Base-by-base conservation (phyloP, 1,140 invertebrate genomes). In the Cydia fagiglandana region DNA sequence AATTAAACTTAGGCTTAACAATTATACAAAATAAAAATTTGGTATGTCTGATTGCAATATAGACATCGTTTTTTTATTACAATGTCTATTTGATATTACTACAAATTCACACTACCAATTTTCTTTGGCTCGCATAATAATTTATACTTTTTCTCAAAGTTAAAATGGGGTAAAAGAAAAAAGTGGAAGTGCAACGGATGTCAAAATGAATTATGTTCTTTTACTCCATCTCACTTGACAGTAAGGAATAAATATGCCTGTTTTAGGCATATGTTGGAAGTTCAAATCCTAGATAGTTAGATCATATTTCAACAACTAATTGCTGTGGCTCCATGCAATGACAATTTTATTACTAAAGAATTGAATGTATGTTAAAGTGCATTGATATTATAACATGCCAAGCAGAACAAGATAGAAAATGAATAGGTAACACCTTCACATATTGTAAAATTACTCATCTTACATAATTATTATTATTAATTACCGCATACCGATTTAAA, bases 1-100 rank as follows among this genome's bases (percentile, higher is more conserved):
- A 70, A 70, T 17, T 34, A 68, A 70, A 70, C 66, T 70, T 70
- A 70, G 30, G 17, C 66, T n/a, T 70, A 70, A 38, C n/a, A 70
- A 70, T 70, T 70, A 70, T 70, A 70, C 66, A 70, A 70, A 45
- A 70, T 45, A 24, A 41, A 41, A 41, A 41, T 41, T 41, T 70
- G n/a, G 66, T 41, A 70, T 70, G 15, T 70, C n/a, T 70, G 5
- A 70, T 45, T 45, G 34, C 34, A 41, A 0, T 41, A 41, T 34
- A 70, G 66, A 70, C 66, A 41, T 20, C 2, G 30, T 70, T 61
- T 24, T 68, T n/a, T 28, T 68, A 4, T 7, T 17, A 70, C 15
- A 70, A 38, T 41, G 66, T 70, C 66, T 38, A 10, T n/a, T 70
- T 41, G 7, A 70, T 38, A 38, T 70, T 7, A 70, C 66, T 41